Evolutionary conservation across 2,113 vertebrate genomes (phyloP).

Genomic region (Chloroceryle aenea): DNA sequence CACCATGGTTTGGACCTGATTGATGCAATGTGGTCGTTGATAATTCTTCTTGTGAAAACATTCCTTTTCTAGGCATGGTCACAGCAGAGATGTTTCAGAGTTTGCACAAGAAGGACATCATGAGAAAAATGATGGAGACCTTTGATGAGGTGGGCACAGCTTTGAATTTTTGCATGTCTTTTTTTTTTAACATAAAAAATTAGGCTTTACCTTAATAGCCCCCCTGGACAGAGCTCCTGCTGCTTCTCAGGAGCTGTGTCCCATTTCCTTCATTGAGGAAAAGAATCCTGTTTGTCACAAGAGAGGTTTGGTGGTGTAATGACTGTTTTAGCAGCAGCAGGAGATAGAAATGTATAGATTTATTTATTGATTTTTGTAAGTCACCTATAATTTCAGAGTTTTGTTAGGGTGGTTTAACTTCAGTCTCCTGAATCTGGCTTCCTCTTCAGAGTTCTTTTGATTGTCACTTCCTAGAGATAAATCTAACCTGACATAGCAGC

Average conservation of each 20-base stretch:
- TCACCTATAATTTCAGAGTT: neutral
- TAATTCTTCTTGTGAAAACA: neutral
- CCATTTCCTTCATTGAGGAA: neutral
- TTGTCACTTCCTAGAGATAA: neutral
- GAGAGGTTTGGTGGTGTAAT: neutral
- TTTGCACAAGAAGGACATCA: constrained; percentile 80
- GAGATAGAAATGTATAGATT: too few species aligned
- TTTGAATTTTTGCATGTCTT: neutral
- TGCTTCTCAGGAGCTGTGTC: neutral
- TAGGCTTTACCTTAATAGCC: neutral
- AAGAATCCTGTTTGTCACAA: neutral
- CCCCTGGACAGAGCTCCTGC: neutral
- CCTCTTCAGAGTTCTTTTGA: neutral
- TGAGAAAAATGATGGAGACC: constrained; percentile 89
- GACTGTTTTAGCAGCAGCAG: neutral
- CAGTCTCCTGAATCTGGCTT: neutral
- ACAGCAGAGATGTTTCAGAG: constrained; percentile 92
- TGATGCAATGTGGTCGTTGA: neutral
- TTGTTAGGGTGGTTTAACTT: neutral
- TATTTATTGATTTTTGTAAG: neutral
- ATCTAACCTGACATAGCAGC: neutral
- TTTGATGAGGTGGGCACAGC: constrained; percentile 83
- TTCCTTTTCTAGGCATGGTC: constrained; percentile 81
- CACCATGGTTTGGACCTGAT: neutral
- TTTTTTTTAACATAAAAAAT: neutral